A percentile compares a stretch with the other conserved stretches of the same genome.
Conservation (phyloP, 2,113 vertebrate genomes). For the Phodopus roborovskii region DNA sequence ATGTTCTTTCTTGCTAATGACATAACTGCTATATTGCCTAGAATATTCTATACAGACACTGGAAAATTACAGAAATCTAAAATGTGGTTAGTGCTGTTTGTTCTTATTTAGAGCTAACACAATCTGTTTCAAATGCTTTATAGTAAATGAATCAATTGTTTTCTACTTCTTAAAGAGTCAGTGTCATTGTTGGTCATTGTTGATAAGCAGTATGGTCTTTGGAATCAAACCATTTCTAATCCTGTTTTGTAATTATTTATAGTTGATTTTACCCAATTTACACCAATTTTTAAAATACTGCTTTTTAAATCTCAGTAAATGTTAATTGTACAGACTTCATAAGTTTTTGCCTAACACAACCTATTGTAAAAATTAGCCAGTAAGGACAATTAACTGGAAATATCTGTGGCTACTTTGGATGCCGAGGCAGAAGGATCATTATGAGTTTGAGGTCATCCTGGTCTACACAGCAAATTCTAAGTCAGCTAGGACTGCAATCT, state of each 20-base stretch:
- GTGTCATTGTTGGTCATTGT: background rate
- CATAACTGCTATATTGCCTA: background rate
- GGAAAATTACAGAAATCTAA: background rate
- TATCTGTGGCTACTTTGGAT: background rate
- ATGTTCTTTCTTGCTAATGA: background rate
- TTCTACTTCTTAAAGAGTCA: background rate
- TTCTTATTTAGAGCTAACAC: background rate
- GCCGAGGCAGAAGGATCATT: background rate
- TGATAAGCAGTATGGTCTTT: background rate
- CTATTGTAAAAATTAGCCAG: background rate
- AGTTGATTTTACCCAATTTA: background rate
- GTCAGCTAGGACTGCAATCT: background rate
- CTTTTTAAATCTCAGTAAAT: slow-evolving; percentile 2
- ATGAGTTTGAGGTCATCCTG: background rate
- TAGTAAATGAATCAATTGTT: slow-evolving; percentile 40
- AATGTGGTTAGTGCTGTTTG: background rate
- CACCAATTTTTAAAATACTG: background rate
- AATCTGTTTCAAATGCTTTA: background rate
- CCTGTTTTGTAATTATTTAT: slow-evolving; percentile 14
- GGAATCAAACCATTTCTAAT: slow-evolving; percentile 11
- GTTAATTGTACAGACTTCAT: background rate
- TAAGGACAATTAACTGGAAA: background rate
- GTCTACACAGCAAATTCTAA: background rate
- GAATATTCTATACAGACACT: background rate
- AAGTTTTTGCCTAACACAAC: background rate